These are phyloP conservation scores for Lepidurus apus DNA, from an alignment of 1,140 invertebrate genomes.

Conservation along the genomic window DNA sequence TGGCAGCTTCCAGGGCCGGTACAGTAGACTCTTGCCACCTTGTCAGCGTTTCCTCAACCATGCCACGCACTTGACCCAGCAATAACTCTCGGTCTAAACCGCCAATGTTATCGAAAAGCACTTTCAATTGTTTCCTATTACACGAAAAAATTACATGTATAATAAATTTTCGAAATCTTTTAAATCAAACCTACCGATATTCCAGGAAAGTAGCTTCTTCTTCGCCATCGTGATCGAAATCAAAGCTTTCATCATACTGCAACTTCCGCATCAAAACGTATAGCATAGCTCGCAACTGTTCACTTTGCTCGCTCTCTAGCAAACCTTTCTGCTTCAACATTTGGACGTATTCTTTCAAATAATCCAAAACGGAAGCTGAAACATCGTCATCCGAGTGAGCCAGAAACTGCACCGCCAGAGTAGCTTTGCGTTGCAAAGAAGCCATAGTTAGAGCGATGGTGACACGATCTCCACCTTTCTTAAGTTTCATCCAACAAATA, in stretches of 20 bases:
- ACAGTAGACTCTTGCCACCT: conserved; percentile 47
- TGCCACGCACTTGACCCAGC: conserved; percentile 46
- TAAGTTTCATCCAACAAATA: conserved; percentile 41
- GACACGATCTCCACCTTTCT: conserved; percentile 43
- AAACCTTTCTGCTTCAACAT: conserved; percentile 39
- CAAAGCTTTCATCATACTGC: conserved; percentile 52
- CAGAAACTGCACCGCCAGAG: conserved; percentile 51
- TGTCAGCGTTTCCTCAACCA: conserved; percentile 47
- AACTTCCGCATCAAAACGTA: conserved; percentile 52
- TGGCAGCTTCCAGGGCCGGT: conserved; percentile 52
- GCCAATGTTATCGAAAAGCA: conserved; percentile 54
- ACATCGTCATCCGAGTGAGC: conserved; percentile 54
- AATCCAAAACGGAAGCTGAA: conserved; percentile 50
- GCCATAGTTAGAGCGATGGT: conserved; percentile 42
- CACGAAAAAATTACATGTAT: background rate
- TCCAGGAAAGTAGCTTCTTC: conserved; percentile 55
- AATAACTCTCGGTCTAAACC: conserved; percentile 49
- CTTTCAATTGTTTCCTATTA: conserved; percentile 53
- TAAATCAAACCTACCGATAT: conserved; percentile 37
- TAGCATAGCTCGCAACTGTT: conserved; percentile 41
- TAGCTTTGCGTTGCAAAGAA: conserved; percentile 50
- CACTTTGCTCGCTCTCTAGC: conserved; percentile 38
- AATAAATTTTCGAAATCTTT: conserved; percentile 24
- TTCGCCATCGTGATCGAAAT: conserved; percentile 54
- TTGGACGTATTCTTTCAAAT: conserved; percentile 53